Conservation (phyloP, 2,888 invertebrate species). For the Nephrocerus scutellatus region DNA sequence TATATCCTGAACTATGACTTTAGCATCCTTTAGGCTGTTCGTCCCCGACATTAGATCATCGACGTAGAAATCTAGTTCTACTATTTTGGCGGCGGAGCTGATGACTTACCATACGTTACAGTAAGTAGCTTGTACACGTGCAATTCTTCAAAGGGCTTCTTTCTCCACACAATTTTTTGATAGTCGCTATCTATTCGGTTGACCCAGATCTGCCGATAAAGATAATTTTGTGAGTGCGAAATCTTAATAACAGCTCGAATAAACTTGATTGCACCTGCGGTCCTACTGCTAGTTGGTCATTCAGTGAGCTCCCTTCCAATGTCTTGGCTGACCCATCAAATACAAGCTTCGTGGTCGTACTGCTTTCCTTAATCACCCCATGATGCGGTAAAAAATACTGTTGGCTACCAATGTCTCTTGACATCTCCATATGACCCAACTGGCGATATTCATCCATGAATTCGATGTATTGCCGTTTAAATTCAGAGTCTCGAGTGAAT, state of each 20-base stretch:
- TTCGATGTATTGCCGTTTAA: not conserved
- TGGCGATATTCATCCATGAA: constrained; percentile 6
- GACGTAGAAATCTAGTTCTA: not conserved
- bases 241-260: constrained; percentile 4
- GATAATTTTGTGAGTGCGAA: constrained; percentile 9
- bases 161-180: constrained; percentile 3
- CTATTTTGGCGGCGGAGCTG: constrained; percentile 3
- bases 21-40: not conserved
- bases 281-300: constrained; percentile 20
- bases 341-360: constrained; percentile 14
- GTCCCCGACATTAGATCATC: constrained; percentile 2
- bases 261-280: constrained; percentile 13
- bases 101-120: constrained; percentile 1
- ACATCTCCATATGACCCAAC: constrained; percentile 8
- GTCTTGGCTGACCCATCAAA: constrained; percentile 15
- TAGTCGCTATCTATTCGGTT: not conserved
- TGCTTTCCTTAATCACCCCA: constrained; percentile 9
- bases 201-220: constrained; percentile 19
- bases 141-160: not conserved
- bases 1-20: not conserved
- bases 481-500: not conserved
- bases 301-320: constrained; percentile 20
- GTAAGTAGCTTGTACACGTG: constrained; percentile 1
- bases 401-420: no score
- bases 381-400: constrained; percentile 7